Conservation (phyloP, 2,797 vertebrate genomes). For the Amblyraja radiata region DNA sequence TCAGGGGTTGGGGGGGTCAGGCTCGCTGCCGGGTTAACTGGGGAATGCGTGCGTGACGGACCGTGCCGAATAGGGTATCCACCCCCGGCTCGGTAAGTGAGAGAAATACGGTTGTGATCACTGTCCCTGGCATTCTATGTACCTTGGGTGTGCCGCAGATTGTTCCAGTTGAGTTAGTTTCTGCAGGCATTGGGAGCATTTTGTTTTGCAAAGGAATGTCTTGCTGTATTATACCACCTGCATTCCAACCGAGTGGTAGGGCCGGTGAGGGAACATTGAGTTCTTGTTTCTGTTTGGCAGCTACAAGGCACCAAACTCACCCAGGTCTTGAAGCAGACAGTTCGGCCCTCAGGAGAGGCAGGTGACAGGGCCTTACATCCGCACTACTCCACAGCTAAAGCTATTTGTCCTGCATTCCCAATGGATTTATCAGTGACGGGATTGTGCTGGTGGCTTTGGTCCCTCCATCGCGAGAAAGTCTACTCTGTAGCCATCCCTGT, state of each 20-base stretch:
- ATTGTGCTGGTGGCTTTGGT: not conserved
- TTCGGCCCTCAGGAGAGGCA: too few relatives aligned
- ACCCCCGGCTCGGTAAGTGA: too few relatives aligned
- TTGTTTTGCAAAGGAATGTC: slow-evolving; percentile 25
- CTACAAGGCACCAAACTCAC: not conserved
- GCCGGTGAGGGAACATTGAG: not conserved
- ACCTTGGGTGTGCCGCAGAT: not conserved
- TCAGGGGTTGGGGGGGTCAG: too few relatives aligned
- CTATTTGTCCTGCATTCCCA: not conserved
- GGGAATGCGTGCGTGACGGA: too few relatives aligned
- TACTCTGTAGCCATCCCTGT: not conserved
- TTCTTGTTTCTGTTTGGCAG: not conserved
- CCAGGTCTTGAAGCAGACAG: too few relatives aligned
- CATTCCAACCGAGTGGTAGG: not conserved
- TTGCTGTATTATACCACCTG: not conserved
- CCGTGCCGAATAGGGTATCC: too few relatives aligned
- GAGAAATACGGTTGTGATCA: too few relatives aligned
- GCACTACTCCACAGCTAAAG: not conserved
- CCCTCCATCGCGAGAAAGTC: not conserved
- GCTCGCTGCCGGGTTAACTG: too few relatives aligned
- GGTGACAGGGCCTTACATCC: not conserved
- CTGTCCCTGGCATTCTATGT: not conserved
- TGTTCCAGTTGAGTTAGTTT: not conserved
- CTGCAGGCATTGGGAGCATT: not conserved
- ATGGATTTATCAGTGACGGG: not conserved